These are phyloP conservation scores for Eospalax fontanierii DNA, from an alignment of 2,797 vertebrate genomes.

Conservation along the genomic window DNA sequence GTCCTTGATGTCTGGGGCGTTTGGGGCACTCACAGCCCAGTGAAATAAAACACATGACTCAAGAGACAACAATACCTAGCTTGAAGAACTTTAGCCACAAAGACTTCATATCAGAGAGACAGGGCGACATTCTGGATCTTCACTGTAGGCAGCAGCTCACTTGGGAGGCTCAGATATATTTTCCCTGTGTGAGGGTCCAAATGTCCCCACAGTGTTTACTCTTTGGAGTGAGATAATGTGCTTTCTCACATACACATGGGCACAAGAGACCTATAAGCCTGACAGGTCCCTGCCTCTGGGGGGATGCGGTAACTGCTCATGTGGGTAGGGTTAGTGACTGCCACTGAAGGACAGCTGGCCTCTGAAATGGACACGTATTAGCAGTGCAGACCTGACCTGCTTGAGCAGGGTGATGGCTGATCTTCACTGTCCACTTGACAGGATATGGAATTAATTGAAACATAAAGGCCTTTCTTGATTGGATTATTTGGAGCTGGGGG, in stretches of 20 bases:
- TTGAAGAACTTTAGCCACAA: not conserved
- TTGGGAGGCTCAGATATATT: not conserved
- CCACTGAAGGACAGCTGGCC: not conserved
- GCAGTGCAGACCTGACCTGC: not conserved
- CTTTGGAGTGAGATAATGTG: not conserved
- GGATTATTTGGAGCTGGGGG: too few species aligned
- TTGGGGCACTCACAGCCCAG: not conserved
- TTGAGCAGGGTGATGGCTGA: not conserved
- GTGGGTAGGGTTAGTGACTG: not conserved
- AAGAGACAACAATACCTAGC: not conserved
- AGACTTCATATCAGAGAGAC: not conserved
- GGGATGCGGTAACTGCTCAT: not conserved
- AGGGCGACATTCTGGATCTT: not conserved
- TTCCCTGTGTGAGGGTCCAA: not conserved
- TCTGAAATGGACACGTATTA: not conserved
- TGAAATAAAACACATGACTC: not conserved
- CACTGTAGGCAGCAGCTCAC: not conserved
- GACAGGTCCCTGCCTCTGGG: not conserved
- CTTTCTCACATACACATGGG: not conserved
- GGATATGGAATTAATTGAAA: too few species aligned
- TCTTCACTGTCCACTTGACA: too few species aligned
- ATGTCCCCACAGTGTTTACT: slow-evolving; percentile 1
- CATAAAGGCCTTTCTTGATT: too few species aligned
- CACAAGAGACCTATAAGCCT: not conserved
- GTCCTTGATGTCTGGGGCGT: not conserved